These are phyloP conservation scores for Tachypleus tridentatus DNA, from an alignment of 1,140 invertebrate species.

Conservation along the genomic window DNA sequence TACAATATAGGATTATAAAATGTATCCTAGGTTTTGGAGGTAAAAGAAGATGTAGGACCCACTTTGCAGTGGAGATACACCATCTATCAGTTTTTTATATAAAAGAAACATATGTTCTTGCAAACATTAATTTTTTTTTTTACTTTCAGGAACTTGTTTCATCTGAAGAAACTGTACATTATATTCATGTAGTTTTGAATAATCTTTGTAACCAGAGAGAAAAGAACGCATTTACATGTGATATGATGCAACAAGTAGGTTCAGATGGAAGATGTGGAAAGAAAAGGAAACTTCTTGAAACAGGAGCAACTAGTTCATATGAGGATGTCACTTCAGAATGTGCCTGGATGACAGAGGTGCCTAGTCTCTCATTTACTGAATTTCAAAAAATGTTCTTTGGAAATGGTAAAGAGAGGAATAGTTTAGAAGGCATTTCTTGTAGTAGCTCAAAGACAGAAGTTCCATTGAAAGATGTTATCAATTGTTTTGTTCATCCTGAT, in stretches of 20 bases:
- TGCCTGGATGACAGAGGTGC: neutral
- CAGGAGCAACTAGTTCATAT: constrained; percentile 6
- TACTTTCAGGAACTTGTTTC: constrained; percentile 10
- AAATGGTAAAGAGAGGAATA: neutral
- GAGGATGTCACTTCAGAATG: neutral
- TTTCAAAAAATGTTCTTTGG: constrained; percentile 3
- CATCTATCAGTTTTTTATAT: no score
- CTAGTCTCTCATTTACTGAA: neutral
- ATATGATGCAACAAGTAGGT: no score
- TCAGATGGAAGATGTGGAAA: neutral
- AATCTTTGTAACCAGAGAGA: neutral
- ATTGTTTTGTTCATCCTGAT: constrained; percentile 22
- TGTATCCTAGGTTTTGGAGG: no score
- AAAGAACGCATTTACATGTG: neutral
- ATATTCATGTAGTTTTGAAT: constrained; percentile 11
- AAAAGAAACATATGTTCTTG: neutral
- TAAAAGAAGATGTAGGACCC: no score
- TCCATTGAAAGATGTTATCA: constrained; percentile 13
- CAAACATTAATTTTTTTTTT: neutral
- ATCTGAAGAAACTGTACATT: constrained; percentile 9
- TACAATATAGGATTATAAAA: no score
- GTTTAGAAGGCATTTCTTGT: neutral
- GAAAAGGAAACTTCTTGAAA: neutral
- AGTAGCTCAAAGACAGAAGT: neutral
- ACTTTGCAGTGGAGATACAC: no score